Evolutionary conservation across 2,888 invertebrate genomes (phyloP).

Genomic region (Drosophila siamana): DNA sequence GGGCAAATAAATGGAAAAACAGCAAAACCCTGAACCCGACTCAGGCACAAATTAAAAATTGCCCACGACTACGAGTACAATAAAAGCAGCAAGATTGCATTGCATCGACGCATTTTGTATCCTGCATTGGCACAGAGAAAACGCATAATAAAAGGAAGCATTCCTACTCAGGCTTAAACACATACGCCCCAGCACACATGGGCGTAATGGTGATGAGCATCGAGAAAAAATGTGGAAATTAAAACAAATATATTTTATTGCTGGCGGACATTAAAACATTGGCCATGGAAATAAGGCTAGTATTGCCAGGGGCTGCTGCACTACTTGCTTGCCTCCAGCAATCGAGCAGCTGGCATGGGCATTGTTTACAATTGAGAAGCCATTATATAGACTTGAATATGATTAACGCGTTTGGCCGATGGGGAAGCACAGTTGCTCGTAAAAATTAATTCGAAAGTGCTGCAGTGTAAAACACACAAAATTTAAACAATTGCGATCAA

Average conservation of each 20-base stretch:
- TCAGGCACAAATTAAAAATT: constrained; percentile 48
- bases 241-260: constrained; percentile 53
- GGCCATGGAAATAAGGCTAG: constrained; percentile 43
- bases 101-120: not conserved
- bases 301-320: not conserved
- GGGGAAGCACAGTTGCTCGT: not conserved
- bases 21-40: constrained; percentile 44
- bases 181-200: not conserved
- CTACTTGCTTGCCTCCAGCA: constrained; percentile 21
- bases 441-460: not conserved
- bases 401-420: not conserved
- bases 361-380: constrained; percentile 25
- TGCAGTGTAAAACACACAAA: not conserved
- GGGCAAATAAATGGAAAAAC: constrained; percentile 39
- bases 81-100: constrained; percentile 33
- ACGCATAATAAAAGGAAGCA: not conserved
- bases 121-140: not conserved
- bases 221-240: constrained; percentile 18
- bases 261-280: constrained; percentile 50
- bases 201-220: not conserved
- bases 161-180: not conserved
- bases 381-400: constrained; percentile 20
- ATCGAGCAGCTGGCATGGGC: constrained; percentile 17
- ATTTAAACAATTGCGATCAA: not conserved
- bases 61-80: constrained; percentile 34